Percentiles rank a stretch among this genome's conserved stretches.
Conservation (phyloP, 1,140 invertebrate species). For the Polyergus mexicanus region DNA sequence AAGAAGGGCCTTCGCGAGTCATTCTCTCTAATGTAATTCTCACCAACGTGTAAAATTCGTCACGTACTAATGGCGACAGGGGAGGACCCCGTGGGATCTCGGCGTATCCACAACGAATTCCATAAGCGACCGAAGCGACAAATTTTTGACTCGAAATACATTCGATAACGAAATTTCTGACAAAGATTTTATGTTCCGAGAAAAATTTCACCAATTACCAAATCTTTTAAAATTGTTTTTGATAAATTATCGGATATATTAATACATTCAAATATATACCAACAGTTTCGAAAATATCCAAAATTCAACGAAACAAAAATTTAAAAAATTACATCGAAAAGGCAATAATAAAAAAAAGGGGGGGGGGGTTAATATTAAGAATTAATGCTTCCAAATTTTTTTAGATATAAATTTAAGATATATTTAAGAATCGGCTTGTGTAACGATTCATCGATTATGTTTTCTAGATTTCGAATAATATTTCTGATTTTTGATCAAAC, state of each 20-base stretch:
- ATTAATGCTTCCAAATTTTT: not conserved
- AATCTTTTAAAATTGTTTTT: not conserved
- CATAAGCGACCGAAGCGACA: conserved; percentile 10
- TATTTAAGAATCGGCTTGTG: not conserved
- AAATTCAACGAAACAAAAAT: not conserved
- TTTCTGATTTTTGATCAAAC: not conserved
- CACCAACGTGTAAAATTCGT: conserved; percentile 77
- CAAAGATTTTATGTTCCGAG: not conserved
- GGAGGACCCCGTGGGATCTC: conserved; percentile 33
- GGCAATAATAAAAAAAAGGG: too few relatives aligned
- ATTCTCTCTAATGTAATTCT: conserved; percentile 76
- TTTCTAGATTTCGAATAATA: not conserved
- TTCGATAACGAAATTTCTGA: not conserved
- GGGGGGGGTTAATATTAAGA: too few relatives aligned
- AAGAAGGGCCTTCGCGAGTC: conserved; percentile 62
- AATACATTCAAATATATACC: too few relatives aligned
- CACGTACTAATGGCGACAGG: conserved; percentile 69
- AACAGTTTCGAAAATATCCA: not conserved
- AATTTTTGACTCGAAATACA: not conserved
- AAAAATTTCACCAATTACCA: too few relatives aligned
- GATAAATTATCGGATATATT: not conserved
- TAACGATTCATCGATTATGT: not conserved
- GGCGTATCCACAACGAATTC: conserved; percentile 53
- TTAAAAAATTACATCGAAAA: not conserved
- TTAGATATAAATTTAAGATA: not conserved